phyloP scores from a whole-genome alignment of 1,140 invertebrate genomes.

The Drosophila baimaii region DNA sequence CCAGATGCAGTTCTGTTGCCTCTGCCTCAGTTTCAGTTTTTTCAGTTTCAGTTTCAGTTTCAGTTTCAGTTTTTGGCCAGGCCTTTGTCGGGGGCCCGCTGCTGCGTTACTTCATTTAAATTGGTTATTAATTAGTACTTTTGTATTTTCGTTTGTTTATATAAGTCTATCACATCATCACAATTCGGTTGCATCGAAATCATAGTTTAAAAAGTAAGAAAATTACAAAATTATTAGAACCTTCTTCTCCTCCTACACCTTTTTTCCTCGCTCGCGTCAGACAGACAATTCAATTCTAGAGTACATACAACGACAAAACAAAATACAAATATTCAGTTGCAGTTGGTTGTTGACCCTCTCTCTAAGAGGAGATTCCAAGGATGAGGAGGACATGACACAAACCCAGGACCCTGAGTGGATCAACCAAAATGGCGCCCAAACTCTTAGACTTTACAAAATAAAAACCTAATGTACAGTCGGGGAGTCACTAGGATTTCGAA shows the following conservation, averaged over 20 bases:
- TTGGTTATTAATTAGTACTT: constrained; percentile 76
- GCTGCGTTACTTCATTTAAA: constrained; percentile 58
- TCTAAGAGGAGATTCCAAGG: constrained; percentile 13
- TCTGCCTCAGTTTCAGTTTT: constrained; percentile 9
- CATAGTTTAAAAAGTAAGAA: constrained; percentile 39
- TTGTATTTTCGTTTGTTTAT: constrained; percentile 69
- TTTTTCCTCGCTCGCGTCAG: neutral
- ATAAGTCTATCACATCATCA: constrained; percentile 83
- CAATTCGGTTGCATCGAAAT: constrained; percentile 79
- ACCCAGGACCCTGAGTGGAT: too few species aligned
- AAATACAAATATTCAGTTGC: constrained; percentile 17
- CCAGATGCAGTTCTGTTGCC: constrained; percentile 14
- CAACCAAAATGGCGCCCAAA: neutral
- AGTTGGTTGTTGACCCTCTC: constrained; percentile 8
- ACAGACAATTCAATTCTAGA: constrained; percentile 19
- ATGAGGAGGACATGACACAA: constrained; percentile 10
- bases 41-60: constrained; percentile 37
- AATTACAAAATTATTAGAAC: constrained; percentile 45
- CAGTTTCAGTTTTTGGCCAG: constrained; percentile 36
- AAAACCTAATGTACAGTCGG: neutral
- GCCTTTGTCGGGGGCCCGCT: constrained; percentile 35
- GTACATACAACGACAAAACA: constrained; percentile 22
- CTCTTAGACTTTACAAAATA: neutral
- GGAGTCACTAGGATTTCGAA: neutral
- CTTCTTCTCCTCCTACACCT: too few species aligned